Evolutionary conservation across 2,797 vertebrate genomes (phyloP), one percentile per base, ranked within the genome.

Genomic region (Otolemur crassicaudatus): DNA sequence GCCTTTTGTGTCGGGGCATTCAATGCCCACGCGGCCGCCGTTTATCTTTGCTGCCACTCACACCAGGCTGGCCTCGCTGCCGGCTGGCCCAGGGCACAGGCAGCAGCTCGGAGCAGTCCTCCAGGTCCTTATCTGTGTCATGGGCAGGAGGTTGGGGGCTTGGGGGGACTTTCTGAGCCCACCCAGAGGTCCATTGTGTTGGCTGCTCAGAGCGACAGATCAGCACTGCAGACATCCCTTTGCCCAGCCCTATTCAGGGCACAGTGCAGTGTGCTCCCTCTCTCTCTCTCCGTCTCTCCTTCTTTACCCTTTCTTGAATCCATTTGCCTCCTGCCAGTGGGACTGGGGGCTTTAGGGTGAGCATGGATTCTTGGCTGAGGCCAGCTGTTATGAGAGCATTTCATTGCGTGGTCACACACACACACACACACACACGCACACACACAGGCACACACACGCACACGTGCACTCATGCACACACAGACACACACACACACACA

Each of bases 41-140:
- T 97, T 98, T 97, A 97, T 98, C 97, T 97, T 96, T 95, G 95
- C 97, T 97, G 96, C 97, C 97, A 94, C 95, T 97, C 97, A 97
- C 92, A 89, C 94, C 91, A 73, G 97, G 95, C 97, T 97, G 94
- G 97, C 95, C 95, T 89, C 37, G 85, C 94, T 94, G 90, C 94
- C 23, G 97, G 97, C 94, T 97, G 95, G 97, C 97, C 96, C 77
- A 69, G 96, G 97, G 97, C 97, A 96, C 97, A 95, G 10, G 31
- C 96, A 83, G 91, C 72, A 86, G 96, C 94, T 97, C 46, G 0
- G 95, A 96, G 94, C 92, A 92, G 95, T 94, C 94, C 92, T 97
- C 92, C 16, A 76, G 84, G 94, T 91, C 96, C 95, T 97, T 97
- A 94, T 98, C 94, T 98, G 86, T 96, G 95, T 97, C 94, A 87